A percentile compares a stretch with the other conserved stretches of the same genome.
Evolutionary conservation across 2,113 vertebrate species (phyloP).

Genomic region (Onychostoma macrolepis): DNA sequence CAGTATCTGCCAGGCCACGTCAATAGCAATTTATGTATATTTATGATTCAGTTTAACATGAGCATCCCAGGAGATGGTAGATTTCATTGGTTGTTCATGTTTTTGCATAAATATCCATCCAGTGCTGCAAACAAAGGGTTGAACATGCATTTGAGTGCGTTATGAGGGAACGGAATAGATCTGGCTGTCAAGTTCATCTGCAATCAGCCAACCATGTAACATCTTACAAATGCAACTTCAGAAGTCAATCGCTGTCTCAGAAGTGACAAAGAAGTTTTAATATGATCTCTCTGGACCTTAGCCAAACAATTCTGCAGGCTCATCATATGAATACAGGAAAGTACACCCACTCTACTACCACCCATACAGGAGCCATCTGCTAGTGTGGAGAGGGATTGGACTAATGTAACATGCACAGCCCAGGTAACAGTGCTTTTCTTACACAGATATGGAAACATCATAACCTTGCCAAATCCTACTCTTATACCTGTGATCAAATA

Average conservation of each 20-base stretch:
- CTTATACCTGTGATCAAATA: not conserved
- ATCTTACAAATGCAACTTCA: not conserved
- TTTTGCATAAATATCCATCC: not conserved
- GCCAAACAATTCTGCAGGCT: constrained; percentile 20
- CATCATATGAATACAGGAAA: constrained; percentile 41
- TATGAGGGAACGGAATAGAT: not conserved
- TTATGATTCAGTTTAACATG: not conserved
- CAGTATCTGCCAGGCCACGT: not conserved
- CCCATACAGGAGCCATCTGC: constrained; percentile 55
- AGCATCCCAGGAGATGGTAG: not conserved
- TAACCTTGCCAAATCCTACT: not conserved
- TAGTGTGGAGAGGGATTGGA: not conserved
- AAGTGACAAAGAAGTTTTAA: not conserved
- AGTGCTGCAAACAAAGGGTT: not conserved
- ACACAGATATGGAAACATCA: not conserved
- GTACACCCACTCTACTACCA: constrained; percentile 50
- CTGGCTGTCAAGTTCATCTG: too few species aligned
- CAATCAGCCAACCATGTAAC: not conserved
- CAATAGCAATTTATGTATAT: not conserved
- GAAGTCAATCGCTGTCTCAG: not conserved
- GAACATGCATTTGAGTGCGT: not conserved
- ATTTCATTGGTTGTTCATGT: not conserved
- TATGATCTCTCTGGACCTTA: not conserved
- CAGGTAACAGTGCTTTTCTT: not conserved
- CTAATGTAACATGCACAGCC: not conserved